These are phyloP conservation scores for Epinephelus awoara DNA, from an alignment of 2,797 vertebrate genomes.

Conservation along the genomic window DNA sequence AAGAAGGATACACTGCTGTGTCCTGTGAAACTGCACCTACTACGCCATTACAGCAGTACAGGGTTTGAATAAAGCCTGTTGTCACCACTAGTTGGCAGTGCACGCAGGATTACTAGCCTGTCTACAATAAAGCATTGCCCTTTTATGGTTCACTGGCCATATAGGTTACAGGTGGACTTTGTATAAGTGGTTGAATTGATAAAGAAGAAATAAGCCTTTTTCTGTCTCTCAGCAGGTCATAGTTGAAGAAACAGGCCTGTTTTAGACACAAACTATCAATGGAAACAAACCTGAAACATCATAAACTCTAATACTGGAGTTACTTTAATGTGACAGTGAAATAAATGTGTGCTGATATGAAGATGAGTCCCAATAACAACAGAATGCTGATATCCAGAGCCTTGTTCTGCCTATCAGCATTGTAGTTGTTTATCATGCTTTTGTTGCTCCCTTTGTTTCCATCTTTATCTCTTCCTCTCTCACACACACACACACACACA, in stretches of 20 bases:
- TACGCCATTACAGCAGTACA: too few species aligned
- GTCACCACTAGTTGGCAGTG: constrained; percentile 1
- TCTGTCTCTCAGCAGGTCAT: background rate
- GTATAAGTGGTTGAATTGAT: background rate
- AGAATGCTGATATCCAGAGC: constrained; percentile 2
- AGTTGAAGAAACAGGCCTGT: background rate
- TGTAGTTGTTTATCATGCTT: constrained; percentile 45
- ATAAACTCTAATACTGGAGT: background rate
- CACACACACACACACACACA: constrained; percentile 6
- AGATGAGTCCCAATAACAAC: constrained; percentile 8
- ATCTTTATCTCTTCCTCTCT: constrained; percentile 34
- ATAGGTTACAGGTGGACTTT: background rate
- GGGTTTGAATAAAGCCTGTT: too few species aligned
- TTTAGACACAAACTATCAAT: background rate
- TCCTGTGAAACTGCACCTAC: too few species aligned
- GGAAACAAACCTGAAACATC: background rate
- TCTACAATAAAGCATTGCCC: background rate
- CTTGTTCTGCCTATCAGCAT: constrained; percentile 16
- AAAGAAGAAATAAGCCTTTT: background rate
- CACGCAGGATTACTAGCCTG: background rate
- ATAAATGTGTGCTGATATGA: constrained; percentile 9
- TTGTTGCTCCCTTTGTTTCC: constrained; percentile 39
- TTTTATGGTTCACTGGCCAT: background rate
- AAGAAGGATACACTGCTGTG: too few species aligned
- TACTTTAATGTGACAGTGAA: constrained; percentile 2